phyloP scores from a whole-genome alignment of 2,113 vertebrate species.

The Pygoscelis antarcticus region DNA sequence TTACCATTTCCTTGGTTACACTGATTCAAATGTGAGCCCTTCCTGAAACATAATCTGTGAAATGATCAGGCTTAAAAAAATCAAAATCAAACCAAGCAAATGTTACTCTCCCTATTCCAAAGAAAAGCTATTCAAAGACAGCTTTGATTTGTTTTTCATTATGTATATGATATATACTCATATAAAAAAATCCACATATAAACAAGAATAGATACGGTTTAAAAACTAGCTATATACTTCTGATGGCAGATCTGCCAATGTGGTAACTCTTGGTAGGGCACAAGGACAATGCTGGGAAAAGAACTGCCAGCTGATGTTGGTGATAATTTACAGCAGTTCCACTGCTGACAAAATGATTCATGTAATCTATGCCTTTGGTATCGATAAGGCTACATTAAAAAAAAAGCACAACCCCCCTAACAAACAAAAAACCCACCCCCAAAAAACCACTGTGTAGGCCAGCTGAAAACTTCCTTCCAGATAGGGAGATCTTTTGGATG shows the following conservation, averaged over 20 bases:
- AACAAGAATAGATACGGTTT: background rate
- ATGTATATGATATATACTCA: background rate
- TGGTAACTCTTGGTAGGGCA: background rate
- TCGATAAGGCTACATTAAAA: background rate
- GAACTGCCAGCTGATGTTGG: background rate
- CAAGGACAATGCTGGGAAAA: background rate
- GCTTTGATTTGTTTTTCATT: background rate
- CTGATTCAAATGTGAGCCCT: background rate
- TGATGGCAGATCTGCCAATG: background rate
- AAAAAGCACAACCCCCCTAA: background rate
- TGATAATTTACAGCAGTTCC: background rate
- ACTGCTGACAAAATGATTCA: background rate
- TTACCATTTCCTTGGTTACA: background rate
- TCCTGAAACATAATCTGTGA: background rate
- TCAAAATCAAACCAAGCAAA: background rate
- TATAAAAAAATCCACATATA: background rate
- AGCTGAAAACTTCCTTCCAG: background rate
- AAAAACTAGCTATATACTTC: background rate
- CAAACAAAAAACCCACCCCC: no score
- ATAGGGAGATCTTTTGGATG: background rate
- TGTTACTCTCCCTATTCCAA: background rate
- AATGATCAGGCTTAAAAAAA: background rate
- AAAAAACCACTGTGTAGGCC: fast-evolving
- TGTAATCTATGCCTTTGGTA: background rate
- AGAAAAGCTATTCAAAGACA: background rate